Conservation (phyloP, 2,888 invertebrate genomes). For the Cyclophora punctaria region DNA sequence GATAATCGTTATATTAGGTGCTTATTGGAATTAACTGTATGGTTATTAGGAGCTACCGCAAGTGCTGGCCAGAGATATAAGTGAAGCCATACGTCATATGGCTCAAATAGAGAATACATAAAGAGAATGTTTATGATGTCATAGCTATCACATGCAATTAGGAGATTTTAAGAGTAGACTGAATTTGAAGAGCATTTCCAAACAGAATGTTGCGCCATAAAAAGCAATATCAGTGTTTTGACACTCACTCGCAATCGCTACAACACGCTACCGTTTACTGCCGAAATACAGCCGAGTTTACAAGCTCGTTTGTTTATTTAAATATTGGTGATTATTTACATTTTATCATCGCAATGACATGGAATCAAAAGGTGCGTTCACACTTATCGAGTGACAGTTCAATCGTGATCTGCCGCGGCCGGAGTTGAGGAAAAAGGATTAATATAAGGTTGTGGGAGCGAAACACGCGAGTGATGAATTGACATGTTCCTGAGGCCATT, state of each 20-base stretch:
- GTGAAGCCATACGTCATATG: slow-evolving; percentile 1
- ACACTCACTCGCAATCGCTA: too few relatives aligned
- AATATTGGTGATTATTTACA: slow-evolving; percentile 36
- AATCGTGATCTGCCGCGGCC: slow-evolving; percentile 24
- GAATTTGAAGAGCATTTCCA: too few relatives aligned
- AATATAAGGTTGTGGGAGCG: slow-evolving; percentile 36
- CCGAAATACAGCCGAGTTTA: slow-evolving; percentile 6
- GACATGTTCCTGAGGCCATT: slow-evolving; percentile 69
- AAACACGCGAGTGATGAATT: slow-evolving; percentile 66
- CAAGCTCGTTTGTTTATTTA: slow-evolving; percentile 33
- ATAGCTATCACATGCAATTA: too few relatives aligned
- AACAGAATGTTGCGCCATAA: too few relatives aligned
- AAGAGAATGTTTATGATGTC: too few relatives aligned
- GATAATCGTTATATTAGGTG: background rate
- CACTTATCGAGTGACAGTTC: slow-evolving; percentile 33
- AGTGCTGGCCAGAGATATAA: too few relatives aligned
- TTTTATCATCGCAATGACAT: slow-evolving; percentile 37
- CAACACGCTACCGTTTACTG: slow-evolving; percentile 9
- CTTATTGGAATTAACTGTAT: too few relatives aligned
- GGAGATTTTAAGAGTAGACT: too few relatives aligned
- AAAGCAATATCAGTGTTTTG: too few relatives aligned
- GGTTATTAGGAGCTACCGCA: background rate
- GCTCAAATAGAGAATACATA: too few relatives aligned
- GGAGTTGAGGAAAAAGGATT: slow-evolving; percentile 27
- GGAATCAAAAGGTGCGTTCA: slow-evolving; percentile 28